phyloP scores from a whole-genome alignment of 1,140 invertebrate genomes.

The Harpegnathos saltator region DNA sequence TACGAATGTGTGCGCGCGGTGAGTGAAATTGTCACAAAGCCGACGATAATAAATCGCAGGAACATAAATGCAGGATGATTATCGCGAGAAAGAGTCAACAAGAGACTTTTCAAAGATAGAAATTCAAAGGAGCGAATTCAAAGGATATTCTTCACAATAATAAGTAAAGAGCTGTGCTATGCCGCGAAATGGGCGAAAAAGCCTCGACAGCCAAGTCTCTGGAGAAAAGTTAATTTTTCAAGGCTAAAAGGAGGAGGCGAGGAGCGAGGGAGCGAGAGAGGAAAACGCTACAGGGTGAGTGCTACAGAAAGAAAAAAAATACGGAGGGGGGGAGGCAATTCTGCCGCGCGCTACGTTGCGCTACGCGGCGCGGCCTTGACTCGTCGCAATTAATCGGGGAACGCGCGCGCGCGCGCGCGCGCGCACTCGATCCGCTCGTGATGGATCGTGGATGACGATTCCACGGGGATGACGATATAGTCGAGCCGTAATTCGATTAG shows the following conservation, averaged over 20 bases:
- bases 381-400: slow-evolving; percentile 44
- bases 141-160: background rate
- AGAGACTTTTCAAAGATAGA: background rate
- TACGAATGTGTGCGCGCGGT: background rate
- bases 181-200: background rate
- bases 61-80: too few species aligned
- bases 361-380: slow-evolving; percentile 47
- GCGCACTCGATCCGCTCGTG: background rate
- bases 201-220: background rate
- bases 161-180: background rate
- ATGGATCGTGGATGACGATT: background rate
- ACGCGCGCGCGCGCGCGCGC: too few species aligned
- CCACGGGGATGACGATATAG: slow-evolving; percentile 70
- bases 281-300: background rate
- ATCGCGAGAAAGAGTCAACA: too few species aligned
- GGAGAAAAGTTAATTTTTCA: slow-evolving; percentile 9
- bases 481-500: slow-evolving; percentile 79
- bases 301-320: background rate
- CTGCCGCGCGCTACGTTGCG: background rate
- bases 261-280: background rate
- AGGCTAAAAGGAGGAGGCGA: background rate
- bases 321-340: too few species aligned
- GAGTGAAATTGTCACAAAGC: background rate
- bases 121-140: background rate
- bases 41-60: background rate